Conservation (phyloP, 2,797 vertebrate genomes). For the Chelonia mydas region DNA sequence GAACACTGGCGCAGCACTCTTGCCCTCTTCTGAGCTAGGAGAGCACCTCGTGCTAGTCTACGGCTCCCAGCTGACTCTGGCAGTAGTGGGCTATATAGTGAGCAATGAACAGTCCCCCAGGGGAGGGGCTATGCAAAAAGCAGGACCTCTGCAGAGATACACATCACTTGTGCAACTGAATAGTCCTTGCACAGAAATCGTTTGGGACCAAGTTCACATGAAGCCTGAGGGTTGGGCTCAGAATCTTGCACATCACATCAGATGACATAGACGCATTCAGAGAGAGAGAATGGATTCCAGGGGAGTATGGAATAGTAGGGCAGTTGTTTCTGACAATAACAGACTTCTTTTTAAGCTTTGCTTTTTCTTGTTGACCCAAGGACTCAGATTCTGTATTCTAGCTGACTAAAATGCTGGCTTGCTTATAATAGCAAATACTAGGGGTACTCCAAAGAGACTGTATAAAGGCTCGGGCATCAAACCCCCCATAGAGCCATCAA, state of each 20-base stretch:
- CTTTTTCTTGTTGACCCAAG: neutral
- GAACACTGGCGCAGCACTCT: neutral
- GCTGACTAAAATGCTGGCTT: neutral
- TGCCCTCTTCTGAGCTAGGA: neutral
- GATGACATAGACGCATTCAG: neutral
- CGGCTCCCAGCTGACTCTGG: neutral
- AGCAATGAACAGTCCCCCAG: neutral
- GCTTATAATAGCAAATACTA: neutral
- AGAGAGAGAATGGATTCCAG: neutral
- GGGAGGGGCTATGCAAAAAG: neutral
- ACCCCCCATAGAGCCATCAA: neutral
- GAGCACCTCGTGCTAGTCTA: neutral
- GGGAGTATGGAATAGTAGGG: neutral
- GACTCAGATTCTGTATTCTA: neutral
- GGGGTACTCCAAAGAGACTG: neutral
- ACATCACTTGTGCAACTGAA: fast-evolving
- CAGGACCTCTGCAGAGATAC: neutral
- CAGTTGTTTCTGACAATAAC: neutral
- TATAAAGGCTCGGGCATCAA: neutral
- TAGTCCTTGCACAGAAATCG: neutral
- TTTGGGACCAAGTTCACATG: neutral
- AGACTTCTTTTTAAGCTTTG: neutral
- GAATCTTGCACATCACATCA: neutral
- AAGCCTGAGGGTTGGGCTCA: neutral
- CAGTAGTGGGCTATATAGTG: neutral